These are phyloP conservation scores for Neolamprologus modestus DNA, from an alignment of 2,113 vertebrate genomes.

Conservation along the genomic window DNA sequence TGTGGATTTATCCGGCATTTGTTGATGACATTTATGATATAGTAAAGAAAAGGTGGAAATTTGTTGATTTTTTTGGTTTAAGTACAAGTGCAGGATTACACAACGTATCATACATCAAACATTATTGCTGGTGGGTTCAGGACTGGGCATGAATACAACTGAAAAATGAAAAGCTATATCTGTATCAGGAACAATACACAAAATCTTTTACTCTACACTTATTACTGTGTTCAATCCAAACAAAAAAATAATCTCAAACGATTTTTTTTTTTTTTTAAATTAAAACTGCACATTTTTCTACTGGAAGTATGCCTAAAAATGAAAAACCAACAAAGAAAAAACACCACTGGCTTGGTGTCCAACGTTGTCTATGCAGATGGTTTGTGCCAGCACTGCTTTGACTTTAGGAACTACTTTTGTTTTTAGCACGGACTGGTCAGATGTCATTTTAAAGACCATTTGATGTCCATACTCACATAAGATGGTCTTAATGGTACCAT, in stretches of 20 bases:
- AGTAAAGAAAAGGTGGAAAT: not conserved
- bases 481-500: not conserved
- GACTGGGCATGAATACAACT: not conserved
- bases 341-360: not conserved
- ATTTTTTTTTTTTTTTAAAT: fast-evolving
- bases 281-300: not conserved
- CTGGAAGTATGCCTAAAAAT: not conserved
- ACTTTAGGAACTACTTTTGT: not conserved
- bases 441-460: not conserved
- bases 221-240: not conserved
- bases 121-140: not conserved
- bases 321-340: not conserved
- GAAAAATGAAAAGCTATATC: not conserved
- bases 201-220: not conserved
- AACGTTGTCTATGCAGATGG: not conserved
- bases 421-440: not conserved
- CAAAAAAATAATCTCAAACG: not conserved
- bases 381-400: not conserved
- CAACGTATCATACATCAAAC: not conserved
- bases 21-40: not conserved
- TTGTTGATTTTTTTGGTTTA: not conserved
- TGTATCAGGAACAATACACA: not conserved
- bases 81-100: not conserved
- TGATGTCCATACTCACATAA: not conserved
- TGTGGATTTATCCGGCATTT: not conserved